Percentiles rank a stretch among this genome's conserved stretches.
Conservation (phyloP, 1,140 invertebrate genomes). For the Leptopilina boulardi region DNA sequence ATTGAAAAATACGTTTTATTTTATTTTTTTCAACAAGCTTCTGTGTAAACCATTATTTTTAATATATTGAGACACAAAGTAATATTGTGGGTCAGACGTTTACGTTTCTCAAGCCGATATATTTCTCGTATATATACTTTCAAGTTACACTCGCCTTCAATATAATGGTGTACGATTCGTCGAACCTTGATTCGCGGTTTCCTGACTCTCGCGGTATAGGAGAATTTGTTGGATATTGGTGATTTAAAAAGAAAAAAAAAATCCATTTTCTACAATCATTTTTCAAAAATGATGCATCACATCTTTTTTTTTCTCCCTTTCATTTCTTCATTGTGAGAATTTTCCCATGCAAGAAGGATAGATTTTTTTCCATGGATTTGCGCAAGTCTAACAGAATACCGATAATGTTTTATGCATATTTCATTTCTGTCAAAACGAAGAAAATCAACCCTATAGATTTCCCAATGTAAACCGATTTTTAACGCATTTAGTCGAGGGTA, state of each 20-base stretch:
- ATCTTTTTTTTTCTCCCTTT: background rate
- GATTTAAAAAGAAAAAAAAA: constrained; percentile 19
- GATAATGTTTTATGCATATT: constrained; percentile 41
- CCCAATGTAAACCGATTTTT: background rate
- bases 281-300: constrained; percentile 8
- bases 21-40: no score
- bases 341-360: constrained; percentile 12
- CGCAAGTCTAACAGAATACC: constrained; percentile 31
- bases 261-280: constrained; percentile 8
- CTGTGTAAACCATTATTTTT: constrained; percentile 17
- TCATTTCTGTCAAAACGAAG: constrained; percentile 21
- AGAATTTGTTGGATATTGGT: constrained; percentile 28
- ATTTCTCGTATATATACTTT: background rate
- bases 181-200: constrained; percentile 11
- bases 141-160: background rate
- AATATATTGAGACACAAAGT: background rate
- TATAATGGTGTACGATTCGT: constrained; percentile 17
- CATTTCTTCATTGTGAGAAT: background rate
- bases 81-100: background rate
- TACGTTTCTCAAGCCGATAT: background rate
- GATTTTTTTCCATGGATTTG: constrained; percentile 41
- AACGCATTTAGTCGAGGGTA: background rate
- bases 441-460: constrained; percentile 6
- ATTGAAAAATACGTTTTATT: no score
- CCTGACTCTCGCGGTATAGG: background rate